These are phyloP conservation scores for Nerophis lumbriciformis DNA, from an alignment of 2,113 vertebrate genomes.

Conservation along the genomic window DNA sequence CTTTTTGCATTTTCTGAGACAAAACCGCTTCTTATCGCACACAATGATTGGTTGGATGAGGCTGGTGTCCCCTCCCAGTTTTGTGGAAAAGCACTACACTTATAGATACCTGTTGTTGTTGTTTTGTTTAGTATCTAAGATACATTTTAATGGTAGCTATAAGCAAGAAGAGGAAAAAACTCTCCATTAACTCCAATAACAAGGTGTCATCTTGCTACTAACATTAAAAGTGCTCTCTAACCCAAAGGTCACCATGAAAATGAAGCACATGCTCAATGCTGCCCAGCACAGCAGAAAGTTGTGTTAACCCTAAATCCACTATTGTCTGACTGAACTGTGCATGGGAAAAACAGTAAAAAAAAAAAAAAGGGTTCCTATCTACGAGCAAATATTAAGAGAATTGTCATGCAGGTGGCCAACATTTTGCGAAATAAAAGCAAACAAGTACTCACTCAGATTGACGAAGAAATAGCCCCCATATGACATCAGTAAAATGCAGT, in stretches of 20 bases:
- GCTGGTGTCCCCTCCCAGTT: conserved; percentile 48
- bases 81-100: conserved; percentile 13
- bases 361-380: conserved; percentile 2
- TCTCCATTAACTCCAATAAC: neutral
- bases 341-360: conserved; percentile 1
- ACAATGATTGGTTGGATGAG: conserved; percentile 37
- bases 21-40: neutral
- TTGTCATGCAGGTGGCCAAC: conserved; percentile 4
- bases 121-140: conserved; percentile 11
- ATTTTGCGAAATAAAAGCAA: conserved; percentile 31
- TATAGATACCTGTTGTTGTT: conserved; percentile 28
- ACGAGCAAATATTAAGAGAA: conserved; percentile 5
- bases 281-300: neutral
- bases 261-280: neutral
- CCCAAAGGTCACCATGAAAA: neutral
- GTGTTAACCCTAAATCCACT: conserved; percentile 6
- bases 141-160: neutral
- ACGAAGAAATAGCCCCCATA: conserved; percentile 44
- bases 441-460: conserved; percentile 56
- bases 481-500: conserved; percentile 49
- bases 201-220: neutral
- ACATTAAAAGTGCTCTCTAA: neutral
- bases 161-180: neutral
- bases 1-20: neutral
- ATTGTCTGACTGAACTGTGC: conserved; percentile 5